These are phyloP conservation scores for Tromatobia lineatoria DNA, from an alignment of 2,888 invertebrate species.

Conservation along the genomic window DNA sequence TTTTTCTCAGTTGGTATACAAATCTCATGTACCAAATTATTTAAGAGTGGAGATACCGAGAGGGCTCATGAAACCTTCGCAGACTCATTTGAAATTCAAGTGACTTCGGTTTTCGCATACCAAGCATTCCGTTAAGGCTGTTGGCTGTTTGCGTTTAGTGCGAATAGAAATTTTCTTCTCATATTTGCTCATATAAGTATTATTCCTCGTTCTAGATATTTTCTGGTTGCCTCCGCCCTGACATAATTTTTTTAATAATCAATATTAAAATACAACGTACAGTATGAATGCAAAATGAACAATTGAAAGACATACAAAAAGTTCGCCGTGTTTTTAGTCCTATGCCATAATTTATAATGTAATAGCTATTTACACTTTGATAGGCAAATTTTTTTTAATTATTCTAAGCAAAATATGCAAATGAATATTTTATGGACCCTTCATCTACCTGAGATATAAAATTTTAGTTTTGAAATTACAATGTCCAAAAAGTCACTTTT, in stretches of 20 bases:
- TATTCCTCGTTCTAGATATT: neutral
- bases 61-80: slow-evolving; percentile 34
- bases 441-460: neutral
- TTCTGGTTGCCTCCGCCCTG: slow-evolving; percentile 3
- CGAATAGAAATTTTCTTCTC: slow-evolving; percentile 53
- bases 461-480: neutral
- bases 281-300: neutral
- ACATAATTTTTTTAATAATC: neutral
- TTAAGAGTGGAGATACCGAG: slow-evolving; percentile 21
- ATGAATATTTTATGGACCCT: neutral
- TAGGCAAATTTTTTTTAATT: neutral
- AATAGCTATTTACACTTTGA: neutral
- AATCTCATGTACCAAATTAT: slow-evolving; percentile 35
- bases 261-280: neutral
- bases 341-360: neutral
- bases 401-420: neutral
- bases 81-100: slow-evolving; percentile 61
- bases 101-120: slow-evolving; percentile 46
- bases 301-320: neutral
- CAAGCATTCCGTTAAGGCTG: slow-evolving; percentile 17
- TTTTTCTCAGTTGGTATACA: slow-evolving; percentile 46
- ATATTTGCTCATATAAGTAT: neutral
- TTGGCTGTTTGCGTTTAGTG: slow-evolving; percentile 40
- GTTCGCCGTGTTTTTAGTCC: neutral
- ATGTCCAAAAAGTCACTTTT: slow-evolving; percentile 12